Conservation (phyloP, 2,797 vertebrate genomes). For the Apogon hyalosoma region DNA sequence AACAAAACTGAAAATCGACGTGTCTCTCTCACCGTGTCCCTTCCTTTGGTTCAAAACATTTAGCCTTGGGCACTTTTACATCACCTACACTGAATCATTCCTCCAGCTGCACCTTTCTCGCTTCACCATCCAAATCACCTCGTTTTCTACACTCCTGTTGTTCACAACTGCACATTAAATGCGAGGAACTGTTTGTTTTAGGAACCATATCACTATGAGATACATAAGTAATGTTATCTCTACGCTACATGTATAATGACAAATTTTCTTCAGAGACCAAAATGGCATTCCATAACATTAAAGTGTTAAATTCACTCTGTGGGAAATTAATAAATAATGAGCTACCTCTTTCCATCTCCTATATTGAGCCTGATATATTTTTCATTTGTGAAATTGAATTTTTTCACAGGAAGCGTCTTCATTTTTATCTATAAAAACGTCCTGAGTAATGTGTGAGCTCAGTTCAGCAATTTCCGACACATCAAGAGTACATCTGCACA, state of each 20-base stretch:
- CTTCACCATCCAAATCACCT: conserved; percentile 41
- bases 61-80: conserved; percentile 60
- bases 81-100: conserved; percentile 60
- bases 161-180: conserved; percentile 29
- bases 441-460: conserved; percentile 16
- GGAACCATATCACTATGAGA: conserved; percentile 19
- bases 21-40: conserved; percentile 12
- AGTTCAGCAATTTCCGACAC: conserved; percentile 33
- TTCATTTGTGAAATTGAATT: conserved; percentile 66
- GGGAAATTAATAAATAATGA: conserved; percentile 75
- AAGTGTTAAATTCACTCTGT: conserved; percentile 66
- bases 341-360: conserved; percentile 51
- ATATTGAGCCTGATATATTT: conserved; percentile 63
- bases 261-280: conserved; percentile 48
- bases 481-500: conserved; percentile 12
- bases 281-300: conserved; percentile 62
- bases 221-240: conserved; percentile 47
- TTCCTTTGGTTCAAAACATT: conserved; percentile 60
- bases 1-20: conserved; percentile 7
- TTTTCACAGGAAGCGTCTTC: conserved; percentile 34
- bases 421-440: conserved; percentile 39
- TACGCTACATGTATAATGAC: conserved; percentile 40
- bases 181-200: conserved; percentile 30
- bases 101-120: conserved; percentile 51
- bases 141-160: conserved; percentile 30